These are phyloP conservation scores for Polyergus mexicanus DNA, from an alignment of 1,140 invertebrate genomes.

Conservation along the genomic window DNA sequence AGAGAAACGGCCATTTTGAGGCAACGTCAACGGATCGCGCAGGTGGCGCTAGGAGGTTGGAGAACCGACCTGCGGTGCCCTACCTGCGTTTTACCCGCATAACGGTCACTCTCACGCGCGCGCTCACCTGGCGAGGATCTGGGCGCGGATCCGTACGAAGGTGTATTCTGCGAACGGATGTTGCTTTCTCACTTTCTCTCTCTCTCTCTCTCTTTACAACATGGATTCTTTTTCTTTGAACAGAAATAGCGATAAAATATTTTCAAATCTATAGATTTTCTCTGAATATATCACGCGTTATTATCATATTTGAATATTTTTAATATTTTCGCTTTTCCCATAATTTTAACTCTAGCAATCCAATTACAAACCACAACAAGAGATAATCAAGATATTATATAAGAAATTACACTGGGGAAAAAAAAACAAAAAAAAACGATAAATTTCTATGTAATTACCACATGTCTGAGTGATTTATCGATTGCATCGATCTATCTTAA, in stretches of 20 bases:
- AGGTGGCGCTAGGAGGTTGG: slow-evolving; percentile 73
- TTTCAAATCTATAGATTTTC: no score
- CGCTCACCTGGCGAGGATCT: slow-evolving; percentile 65
- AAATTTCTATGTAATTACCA: neutral
- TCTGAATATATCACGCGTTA: no score
- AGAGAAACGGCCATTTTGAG: slow-evolving; percentile 78
- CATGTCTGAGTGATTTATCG: neutral
- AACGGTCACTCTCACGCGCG: slow-evolving; percentile 66
- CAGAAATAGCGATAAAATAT: neutral
- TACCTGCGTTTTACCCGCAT: slow-evolving; percentile 51
- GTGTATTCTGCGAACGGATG: neutral
- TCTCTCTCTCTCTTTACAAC: neutral
- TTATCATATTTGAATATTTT: no score
- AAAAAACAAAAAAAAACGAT: neutral
- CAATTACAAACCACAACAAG: no score
- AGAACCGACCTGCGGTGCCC: slow-evolving; percentile 52
- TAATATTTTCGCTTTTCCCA: no score
- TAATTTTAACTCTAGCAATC: no score
- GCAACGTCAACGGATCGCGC: slow-evolving; percentile 62
- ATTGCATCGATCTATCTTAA: neutral
- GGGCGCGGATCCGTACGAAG: neutral
- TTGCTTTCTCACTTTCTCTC: neutral
- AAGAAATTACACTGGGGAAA: no score
- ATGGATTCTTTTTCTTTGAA: neutral
- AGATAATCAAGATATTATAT: no score